Percentiles rank a stretch among this genome's conserved stretches.
Evolutionary conservation across 1,140 invertebrate species (phyloP).

Genomic region (Condylostylus longicornis): DNA sequence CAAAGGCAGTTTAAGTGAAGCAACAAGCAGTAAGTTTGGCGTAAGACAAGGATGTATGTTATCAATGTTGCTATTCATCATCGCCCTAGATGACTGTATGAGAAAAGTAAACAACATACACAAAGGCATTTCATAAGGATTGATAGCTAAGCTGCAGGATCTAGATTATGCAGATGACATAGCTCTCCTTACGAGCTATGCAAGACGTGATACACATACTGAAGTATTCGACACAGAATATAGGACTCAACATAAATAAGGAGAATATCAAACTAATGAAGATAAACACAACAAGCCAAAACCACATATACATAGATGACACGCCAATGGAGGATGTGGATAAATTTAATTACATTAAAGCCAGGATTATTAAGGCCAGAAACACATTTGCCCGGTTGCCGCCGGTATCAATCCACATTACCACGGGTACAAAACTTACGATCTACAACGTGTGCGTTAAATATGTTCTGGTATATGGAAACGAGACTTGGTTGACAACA

Average conservation of each 20-base stretch:
- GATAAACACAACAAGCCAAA: too few relatives aligned
- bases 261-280: background rate
- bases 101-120: background rate
- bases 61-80: background rate
- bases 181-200: background rate
- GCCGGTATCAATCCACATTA: too few relatives aligned
- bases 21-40: background rate
- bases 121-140: background rate
- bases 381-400: too few relatives aligned
- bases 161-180: background rate
- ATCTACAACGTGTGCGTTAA: too few relatives aligned
- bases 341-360: too few relatives aligned
- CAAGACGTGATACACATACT: background rate
- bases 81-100: conserved; percentile 1
- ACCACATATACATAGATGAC: too few relatives aligned
- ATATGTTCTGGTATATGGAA: too few relatives aligned
- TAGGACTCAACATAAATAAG: background rate
- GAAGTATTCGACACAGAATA: background rate
- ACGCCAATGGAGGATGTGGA: too few relatives aligned
- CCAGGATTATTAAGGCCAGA: too few relatives aligned
- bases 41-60: background rate
- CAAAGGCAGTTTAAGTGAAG: background rate
- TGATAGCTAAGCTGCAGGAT: background rate
- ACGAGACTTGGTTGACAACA: too few relatives aligned
- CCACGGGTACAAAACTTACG: too few relatives aligned